Base-by-base conservation (phyloP, 2,113 vertebrate genomes). In the Platanista minor region DNA sequence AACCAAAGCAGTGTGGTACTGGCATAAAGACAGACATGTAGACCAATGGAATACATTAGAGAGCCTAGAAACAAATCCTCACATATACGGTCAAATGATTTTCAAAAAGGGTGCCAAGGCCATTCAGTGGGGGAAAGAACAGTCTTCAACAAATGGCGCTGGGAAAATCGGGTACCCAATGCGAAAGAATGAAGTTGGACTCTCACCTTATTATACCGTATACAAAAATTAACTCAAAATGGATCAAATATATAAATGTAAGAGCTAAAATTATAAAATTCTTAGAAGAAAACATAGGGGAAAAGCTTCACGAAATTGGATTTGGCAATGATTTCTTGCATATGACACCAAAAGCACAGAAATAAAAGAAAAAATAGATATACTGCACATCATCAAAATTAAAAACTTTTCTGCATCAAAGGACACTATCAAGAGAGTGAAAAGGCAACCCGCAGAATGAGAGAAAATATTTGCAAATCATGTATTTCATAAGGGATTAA, bases 321-420 rank as follows among this genome's bases (percentile, higher is more conserved):
- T 67, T 75, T 92, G 27, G 23, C 78, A 87, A 66, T 15, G 12
- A 90, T 84, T 96, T 86, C 80, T 83, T 87, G 31, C 12, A 80
- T 59, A 57, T 92, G 52, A 49, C 20, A 74, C 31, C 77, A 92
- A 90, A 89, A 89, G 27, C 23, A 80, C 3, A 57, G 33, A 23
- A 89, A 83, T 11, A 39, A 91, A 87, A 67, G 39, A 83, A 85
- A 95, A 67, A 80, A 74, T 29, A 93, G 41, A 86, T 85, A 89
- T 36, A 90, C 0, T 49, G 14, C 7, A 67, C 10, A 90, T 77
- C 18, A 75, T 75, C 3, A 72, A 92, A 85, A 91, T 57, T 39
- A 36, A 91, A 87, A 52, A 59, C 4, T n/a, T 69, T 49, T 69
- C 25, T 71, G 36, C 20, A 67, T 69, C 36, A 92, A 78, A 92